Evolutionary conservation across 2,888 invertebrate genomes (phyloP).

Genomic region (Machimus rusticus): DNA sequence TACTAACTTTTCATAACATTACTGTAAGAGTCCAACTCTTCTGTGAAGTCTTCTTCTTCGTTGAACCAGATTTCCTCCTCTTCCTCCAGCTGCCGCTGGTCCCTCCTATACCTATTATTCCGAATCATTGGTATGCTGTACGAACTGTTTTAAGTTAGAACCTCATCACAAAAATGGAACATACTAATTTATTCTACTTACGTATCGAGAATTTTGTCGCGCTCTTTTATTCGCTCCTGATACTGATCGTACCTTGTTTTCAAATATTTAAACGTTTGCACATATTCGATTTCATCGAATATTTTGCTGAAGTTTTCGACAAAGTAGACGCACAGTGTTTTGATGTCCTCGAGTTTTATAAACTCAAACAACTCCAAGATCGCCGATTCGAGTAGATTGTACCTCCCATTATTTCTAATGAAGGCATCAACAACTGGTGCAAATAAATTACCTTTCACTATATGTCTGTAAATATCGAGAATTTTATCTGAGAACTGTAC

Average conservation of each 20-base stretch:
- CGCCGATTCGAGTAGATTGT: slow-evolving; percentile 98
- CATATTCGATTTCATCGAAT: slow-evolving; percentile 94
- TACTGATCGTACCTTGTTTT: slow-evolving; percentile 89
- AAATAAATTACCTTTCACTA: slow-evolving; percentile 92
- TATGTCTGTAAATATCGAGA: slow-evolving; percentile 69
- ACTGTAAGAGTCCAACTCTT: slow-evolving; percentile 67
- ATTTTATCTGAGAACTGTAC: neutral
- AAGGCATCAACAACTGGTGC: slow-evolving; percentile 96
- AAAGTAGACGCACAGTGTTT: slow-evolving; percentile 89
- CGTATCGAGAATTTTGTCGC: slow-evolving; percentile 79
- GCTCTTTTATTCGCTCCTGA: slow-evolving; percentile 88
- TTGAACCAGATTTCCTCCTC: slow-evolving; percentile 99
- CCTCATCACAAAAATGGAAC: neutral
- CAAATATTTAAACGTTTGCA: slow-evolving; percentile 95
- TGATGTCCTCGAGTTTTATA: slow-evolving; percentile 93
- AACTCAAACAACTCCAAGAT: slow-evolving; percentile 99
- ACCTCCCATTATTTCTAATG: slow-evolving; percentile 94
- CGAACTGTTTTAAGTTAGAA: neutral
- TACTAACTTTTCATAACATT: slow-evolving; percentile 61
- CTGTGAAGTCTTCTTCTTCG: slow-evolving; percentile 92
- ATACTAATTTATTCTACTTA: slow-evolving; percentile 57
- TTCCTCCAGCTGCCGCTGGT: slow-evolving; percentile 93
- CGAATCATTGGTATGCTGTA: slow-evolving; percentile 72
- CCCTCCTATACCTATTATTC: slow-evolving; percentile 81
- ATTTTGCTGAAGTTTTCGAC: slow-evolving; percentile 96